Evolutionary conservation across 2,797 vertebrate genomes (phyloP).

Genomic region (Sebastes hubbsi): DNA sequence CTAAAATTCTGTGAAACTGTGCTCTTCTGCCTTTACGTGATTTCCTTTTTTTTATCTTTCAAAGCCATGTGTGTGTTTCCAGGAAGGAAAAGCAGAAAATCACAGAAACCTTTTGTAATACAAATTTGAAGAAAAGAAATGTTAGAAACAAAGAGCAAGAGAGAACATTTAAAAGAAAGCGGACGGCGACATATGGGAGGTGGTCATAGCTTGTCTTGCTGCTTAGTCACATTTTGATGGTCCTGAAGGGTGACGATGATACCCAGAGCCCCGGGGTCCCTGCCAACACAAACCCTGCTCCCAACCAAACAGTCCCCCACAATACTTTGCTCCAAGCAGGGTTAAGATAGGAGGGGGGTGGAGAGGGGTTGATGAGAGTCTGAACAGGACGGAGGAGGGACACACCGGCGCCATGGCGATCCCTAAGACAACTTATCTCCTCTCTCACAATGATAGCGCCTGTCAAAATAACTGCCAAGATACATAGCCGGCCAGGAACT

Average conservation of each 20-base stretch:
- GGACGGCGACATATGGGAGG: neutral
- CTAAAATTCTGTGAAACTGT: slow-evolving; percentile 23
- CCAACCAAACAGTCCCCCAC: slow-evolving; percentile 42
- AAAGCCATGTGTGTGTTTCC: neutral
- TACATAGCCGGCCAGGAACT: slow-evolving; percentile 82
- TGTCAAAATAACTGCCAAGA: slow-evolving; percentile 88
- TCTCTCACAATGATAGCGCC: slow-evolving; percentile 81
- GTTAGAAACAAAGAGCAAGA: neutral
- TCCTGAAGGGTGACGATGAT: slow-evolving; percentile 61
- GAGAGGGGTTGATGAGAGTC: slow-evolving; percentile 67
- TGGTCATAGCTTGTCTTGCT: neutral
- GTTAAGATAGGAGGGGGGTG: slow-evolving; percentile 25
- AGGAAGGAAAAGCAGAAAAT: neutral
- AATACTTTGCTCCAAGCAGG: slow-evolving; percentile 66
- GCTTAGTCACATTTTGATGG: slow-evolving; percentile 38
- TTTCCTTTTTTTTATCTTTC: neutral
- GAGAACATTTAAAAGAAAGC: neutral
- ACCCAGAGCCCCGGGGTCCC: slow-evolving; percentile 69
- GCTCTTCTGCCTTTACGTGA: neutral
- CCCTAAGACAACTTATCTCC: slow-evolving; percentile 85
- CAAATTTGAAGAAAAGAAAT: neutral
- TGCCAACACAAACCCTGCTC: slow-evolving; percentile 82
- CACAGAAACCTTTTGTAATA: neutral
- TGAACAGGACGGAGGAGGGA: slow-evolving; percentile 79
- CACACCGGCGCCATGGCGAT: slow-evolving; percentile 84